These are phyloP conservation scores for Silurus asotus DNA, from an alignment of 2,113 vertebrate genomes.

Conservation along the genomic window DNA sequence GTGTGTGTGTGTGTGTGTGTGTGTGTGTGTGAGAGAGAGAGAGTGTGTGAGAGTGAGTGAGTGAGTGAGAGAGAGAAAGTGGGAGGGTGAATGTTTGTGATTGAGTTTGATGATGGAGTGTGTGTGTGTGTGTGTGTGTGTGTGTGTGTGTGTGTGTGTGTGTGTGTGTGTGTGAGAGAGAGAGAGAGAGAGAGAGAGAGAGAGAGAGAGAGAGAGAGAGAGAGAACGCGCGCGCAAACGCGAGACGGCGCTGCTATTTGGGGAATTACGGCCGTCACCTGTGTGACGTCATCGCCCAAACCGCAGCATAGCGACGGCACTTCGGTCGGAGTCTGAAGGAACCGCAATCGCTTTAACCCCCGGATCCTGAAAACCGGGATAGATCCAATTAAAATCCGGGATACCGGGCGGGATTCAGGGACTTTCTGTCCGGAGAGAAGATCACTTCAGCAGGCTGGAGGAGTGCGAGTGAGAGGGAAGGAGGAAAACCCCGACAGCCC, in stretches of 20 bases:
- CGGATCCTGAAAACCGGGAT: slow-evolving; percentile 8
- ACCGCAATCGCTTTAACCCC: slow-evolving; percentile 49
- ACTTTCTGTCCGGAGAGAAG: too few relatives aligned
- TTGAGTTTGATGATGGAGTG: too few relatives aligned
- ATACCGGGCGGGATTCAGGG: too few relatives aligned
- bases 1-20: not conserved
- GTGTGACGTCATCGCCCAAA: slow-evolving; percentile 60
- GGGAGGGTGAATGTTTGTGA: too few relatives aligned
- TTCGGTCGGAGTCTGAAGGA: slow-evolving; percentile 48
- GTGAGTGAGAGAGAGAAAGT: too few relatives aligned
- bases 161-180: not conserved
- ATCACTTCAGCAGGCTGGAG: too few relatives aligned
- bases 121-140: too few relatives aligned
- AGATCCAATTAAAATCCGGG: too few relatives aligned
- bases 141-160: not conserved
- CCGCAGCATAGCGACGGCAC: slow-evolving; percentile 62
- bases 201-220: not conserved
- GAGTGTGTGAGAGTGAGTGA: not conserved
- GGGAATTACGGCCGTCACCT: slow-evolving; percentile 65
- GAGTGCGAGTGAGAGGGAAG: too few relatives aligned
- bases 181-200: not conserved
- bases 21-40: not conserved
- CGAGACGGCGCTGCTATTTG: slow-evolving; percentile 44
- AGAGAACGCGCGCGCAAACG: not conserved
- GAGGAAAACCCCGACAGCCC: not conserved